A percentile compares a stretch with the other conserved stretches of the same genome.
Evolutionary conservation across 2,888 invertebrate genomes (phyloP).

Genomic region (Ophion obscuratus): DNA sequence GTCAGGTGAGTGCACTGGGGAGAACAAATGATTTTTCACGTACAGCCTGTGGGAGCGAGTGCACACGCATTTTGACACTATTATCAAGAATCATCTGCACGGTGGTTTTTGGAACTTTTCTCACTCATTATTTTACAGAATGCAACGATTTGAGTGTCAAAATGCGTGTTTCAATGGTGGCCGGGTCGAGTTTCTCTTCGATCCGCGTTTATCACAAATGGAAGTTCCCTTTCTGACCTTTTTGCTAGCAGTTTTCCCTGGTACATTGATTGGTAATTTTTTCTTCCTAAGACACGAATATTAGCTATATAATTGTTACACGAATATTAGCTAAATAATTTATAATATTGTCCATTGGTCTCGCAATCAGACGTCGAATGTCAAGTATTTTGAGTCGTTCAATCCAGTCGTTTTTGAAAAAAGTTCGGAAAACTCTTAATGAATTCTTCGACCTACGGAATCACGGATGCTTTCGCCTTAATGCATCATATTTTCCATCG

Average conservation of each 20-base stretch:
- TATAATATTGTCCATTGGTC: too few relatives aligned
- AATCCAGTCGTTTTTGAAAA: too few relatives aligned
- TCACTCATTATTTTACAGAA: too few relatives aligned
- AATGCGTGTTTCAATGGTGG: not conserved
- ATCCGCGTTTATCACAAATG: not conserved
- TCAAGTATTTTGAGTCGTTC: too few relatives aligned
- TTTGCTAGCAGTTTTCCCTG: not conserved
- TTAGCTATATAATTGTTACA: too few relatives aligned
- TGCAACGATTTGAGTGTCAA: too few relatives aligned
- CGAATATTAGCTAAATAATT: too few relatives aligned
- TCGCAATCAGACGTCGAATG: too few relatives aligned
- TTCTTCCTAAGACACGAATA: not conserved
- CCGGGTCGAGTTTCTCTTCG: not conserved
- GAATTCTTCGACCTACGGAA: too few relatives aligned
- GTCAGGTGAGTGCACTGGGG: constrained; percentile 83
- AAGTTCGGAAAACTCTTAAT: too few relatives aligned
- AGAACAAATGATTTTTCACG: constrained; percentile 32
- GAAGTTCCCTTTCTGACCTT: not conserved
- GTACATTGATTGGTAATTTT: not conserved
- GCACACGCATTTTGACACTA: not conserved
- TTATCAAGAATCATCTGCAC: not conserved
- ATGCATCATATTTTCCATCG: too few relatives aligned
- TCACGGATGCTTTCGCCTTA: too few relatives aligned
- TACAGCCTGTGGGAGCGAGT: not conserved
- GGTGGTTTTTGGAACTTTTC: not conserved